Conservation (phyloP, 2,797 vertebrate species). For the Sarcoramphus papa region DNA sequence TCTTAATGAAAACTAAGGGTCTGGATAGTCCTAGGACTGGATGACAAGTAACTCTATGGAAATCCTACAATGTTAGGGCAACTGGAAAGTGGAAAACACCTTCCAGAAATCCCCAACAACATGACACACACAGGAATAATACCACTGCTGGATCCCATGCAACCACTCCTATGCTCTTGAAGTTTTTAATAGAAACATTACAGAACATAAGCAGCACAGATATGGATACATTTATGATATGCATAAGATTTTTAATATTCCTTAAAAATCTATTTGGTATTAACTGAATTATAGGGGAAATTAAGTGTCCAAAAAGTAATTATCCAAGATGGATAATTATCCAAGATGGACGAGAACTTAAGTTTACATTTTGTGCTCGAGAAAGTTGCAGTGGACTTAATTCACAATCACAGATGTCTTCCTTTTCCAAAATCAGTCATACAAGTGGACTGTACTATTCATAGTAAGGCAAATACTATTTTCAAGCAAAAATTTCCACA, state of each 20-base stretch:
- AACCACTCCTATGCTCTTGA: neutral
- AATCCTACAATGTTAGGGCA: neutral
- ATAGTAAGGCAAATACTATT: neutral
- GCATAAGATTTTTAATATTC: neutral
- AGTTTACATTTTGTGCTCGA: neutral
- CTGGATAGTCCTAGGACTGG: neutral
- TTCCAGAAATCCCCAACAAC: neutral
- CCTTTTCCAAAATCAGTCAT: neutral
- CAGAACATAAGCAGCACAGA: neutral
- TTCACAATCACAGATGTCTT: neutral
- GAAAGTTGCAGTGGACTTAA: neutral
- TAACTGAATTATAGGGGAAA: neutral
- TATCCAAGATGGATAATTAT: neutral
- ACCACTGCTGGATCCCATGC: neutral
- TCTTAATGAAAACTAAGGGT: neutral
- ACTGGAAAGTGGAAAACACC: neutral
- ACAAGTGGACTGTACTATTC: neutral
- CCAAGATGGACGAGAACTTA: neutral
- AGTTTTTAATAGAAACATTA: neutral
- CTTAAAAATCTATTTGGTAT: neutral
- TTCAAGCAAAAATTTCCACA: neutral
- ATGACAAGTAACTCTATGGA: neutral
- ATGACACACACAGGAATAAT: neutral
- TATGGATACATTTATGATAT: neutral
- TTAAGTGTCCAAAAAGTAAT: neutral